Percentiles rank a stretch among this genome's conserved stretches.
phyloP scores from a whole-genome alignment of 2,888 invertebrate species.

The Aquatica leii region DNA sequence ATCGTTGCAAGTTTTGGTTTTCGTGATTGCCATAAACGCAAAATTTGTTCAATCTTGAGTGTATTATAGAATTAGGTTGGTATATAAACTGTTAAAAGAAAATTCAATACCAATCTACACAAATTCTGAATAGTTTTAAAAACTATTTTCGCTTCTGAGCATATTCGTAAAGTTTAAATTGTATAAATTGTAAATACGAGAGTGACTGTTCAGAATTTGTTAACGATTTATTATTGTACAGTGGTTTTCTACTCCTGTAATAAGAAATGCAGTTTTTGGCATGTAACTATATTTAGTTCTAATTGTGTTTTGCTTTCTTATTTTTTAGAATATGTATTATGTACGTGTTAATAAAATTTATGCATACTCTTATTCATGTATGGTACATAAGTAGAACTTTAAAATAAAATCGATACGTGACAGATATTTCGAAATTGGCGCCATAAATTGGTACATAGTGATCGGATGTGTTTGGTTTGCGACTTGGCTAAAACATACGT shows the following conservation, averaged over 20 bases:
- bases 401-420: not conserved
- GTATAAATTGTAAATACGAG: not conserved
- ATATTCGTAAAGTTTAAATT: not conserved
- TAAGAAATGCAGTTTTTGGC: slow-evolving; percentile 11
- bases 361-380: slow-evolving; percentile 19
- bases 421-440: not conserved
- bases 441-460: not conserved
- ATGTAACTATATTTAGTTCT: slow-evolving; percentile 24
- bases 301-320: slow-evolving; percentile 28
- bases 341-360: slow-evolving; percentile 33
- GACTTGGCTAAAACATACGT: slow-evolving; percentile 9
- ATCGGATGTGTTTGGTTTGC: too few species aligned
- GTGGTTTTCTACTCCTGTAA: slow-evolving; percentile 24
- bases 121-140: slow-evolving; percentile 16
- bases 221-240: slow-evolving; percentile 19
- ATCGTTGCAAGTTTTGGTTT: not conserved
- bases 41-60: not conserved
- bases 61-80: slow-evolving; percentile 4
- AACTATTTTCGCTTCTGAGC: not conserved
- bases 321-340: slow-evolving; percentile 22
- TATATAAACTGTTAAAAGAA: not conserved
- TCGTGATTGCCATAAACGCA: not conserved
- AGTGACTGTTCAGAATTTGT: slow-evolving; percentile 23
- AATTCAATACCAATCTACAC: too few species aligned
- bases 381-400: slow-evolving; percentile 14